Evolutionary conservation across 2,113 vertebrate genomes (phyloP), one percentile per base, ranked within the genome.

Genomic region (Kryptolebias marmoratus): DNA sequence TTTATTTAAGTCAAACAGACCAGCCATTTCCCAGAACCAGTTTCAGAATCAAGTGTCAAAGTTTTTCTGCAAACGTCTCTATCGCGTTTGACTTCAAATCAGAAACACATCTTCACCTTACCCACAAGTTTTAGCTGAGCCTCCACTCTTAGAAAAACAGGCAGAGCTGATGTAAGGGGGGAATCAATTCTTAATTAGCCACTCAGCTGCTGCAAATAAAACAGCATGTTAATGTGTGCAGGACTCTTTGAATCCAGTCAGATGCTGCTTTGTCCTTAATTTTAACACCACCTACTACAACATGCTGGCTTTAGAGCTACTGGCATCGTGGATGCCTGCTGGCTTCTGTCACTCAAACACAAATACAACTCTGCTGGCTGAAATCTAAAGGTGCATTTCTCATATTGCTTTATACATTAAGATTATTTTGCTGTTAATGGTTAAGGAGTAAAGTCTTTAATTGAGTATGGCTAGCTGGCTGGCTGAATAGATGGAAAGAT

Each of bases 181-280:
- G 39, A 36, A 5, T 31, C 13, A 16, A 62, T 31, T 55, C 30
- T 31, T 64, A 36, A 64, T 56, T 72, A 64, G 28, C 42, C 27
- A 14, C 50, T 63, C n/a, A 64, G n/a, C 5, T 18, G 4, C 52
- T 47, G 39, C 48, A 53, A 39, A 44, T 70, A 42, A 49, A 70
- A 70, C 30, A 53, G 9, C 59, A 55, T 36, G 39, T 45, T 63
- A 39, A 47, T 9, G 2, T 55, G 57, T 14, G 15, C 16, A 45
- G 22, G 53, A 55, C 50, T 16, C 58, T 5, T 36, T 61, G 31
- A 11, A 44, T 16, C 47, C 62, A 50, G 47, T 27, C 22, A 66
- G 13, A 66, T 30, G 18, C 8, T 10, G 8, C 3, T 66, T n/a
- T 44, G 49, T 61, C 36, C 6, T 14, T 1, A 28, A 2, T 5